These are phyloP conservation scores for Crotalus viridis DNA, from an alignment of 2,113 vertebrate genomes.

Conservation along the genomic window DNA sequence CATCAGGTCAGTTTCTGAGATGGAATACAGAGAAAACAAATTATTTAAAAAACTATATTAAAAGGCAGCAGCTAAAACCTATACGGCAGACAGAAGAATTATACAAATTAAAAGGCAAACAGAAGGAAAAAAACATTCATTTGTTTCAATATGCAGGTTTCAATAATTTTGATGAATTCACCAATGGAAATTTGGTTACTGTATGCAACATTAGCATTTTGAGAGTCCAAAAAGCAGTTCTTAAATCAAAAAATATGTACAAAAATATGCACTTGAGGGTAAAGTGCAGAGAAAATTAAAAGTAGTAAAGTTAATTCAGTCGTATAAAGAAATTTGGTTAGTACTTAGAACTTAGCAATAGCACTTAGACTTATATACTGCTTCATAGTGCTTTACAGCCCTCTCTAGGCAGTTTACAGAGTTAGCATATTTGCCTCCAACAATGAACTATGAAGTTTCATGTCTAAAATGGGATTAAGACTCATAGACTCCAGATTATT, in stretches of 20 bases:
- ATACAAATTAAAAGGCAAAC: background rate
- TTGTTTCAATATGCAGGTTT: background rate
- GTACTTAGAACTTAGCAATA: too few species aligned
- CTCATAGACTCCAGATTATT: too few species aligned
- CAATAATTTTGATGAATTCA: background rate
- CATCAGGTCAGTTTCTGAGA: background rate
- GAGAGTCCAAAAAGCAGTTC: background rate
- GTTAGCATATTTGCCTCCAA: too few species aligned
- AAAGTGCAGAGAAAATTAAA: background rate
- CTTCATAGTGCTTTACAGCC: too few species aligned
- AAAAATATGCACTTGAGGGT: background rate
- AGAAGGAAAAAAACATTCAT: background rate
- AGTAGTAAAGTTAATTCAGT: background rate
- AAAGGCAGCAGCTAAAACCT: background rate
- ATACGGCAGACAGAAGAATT: background rate
- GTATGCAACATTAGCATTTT: background rate
- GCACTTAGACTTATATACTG: too few species aligned
- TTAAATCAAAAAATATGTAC: background rate
- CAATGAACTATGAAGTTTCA: too few species aligned
- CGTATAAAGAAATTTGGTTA: background rate
- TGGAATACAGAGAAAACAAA: background rate
- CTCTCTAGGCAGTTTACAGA: too few species aligned
- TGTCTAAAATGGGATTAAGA: too few species aligned
- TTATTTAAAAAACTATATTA: background rate
- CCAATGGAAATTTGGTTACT: background rate